These are phyloP conservation scores for Dendrolimus kikuchii DNA, from an alignment of 1,140 invertebrate species.

Conservation along the genomic window DNA sequence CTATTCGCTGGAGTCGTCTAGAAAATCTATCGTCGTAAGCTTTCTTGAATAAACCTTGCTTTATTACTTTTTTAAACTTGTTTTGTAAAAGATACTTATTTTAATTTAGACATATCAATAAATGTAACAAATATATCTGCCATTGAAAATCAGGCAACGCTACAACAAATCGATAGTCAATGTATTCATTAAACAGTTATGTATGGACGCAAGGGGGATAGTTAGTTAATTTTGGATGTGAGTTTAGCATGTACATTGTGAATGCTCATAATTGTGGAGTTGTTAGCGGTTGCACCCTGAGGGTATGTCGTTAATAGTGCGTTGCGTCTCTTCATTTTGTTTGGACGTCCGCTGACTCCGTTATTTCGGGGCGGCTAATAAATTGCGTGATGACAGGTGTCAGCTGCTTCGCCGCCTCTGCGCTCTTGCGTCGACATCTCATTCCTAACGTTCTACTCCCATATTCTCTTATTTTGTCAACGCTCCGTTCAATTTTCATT, in stretches of 20 bases:
- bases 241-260: slow-evolving; percentile 32
- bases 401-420: slow-evolving; percentile 68
- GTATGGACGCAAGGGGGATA: too few relatives aligned
- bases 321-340: slow-evolving; percentile 63
- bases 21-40: too few relatives aligned
- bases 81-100: too few relatives aligned
- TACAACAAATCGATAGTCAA: too few relatives aligned
- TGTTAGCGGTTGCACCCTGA: slow-evolving; percentile 40
- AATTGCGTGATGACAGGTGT: slow-evolving; percentile 71
- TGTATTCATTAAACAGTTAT: too few relatives aligned
- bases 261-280: slow-evolving; percentile 41
- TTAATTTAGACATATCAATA: too few relatives aligned
- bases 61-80: too few relatives aligned
- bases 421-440: slow-evolving; percentile 69
- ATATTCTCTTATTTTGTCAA: slow-evolving; percentile 70
- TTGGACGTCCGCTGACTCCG: slow-evolving; percentile 59
- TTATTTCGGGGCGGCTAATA: slow-evolving; percentile 69
- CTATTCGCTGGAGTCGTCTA: too few relatives aligned
- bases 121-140: too few relatives aligned
- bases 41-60: too few relatives aligned
- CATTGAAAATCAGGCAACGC: too few relatives aligned
- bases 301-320: slow-evolving; percentile 63
- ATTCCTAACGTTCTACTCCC: slow-evolving; percentile 66
- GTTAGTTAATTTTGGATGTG: slow-evolving; percentile 17
- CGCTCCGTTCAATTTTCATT: slow-evolving; percentile 67